Evolutionary conservation across 2,113 vertebrate genomes (phyloP).

Genomic region (Dendrocopos noguchii): DNA sequence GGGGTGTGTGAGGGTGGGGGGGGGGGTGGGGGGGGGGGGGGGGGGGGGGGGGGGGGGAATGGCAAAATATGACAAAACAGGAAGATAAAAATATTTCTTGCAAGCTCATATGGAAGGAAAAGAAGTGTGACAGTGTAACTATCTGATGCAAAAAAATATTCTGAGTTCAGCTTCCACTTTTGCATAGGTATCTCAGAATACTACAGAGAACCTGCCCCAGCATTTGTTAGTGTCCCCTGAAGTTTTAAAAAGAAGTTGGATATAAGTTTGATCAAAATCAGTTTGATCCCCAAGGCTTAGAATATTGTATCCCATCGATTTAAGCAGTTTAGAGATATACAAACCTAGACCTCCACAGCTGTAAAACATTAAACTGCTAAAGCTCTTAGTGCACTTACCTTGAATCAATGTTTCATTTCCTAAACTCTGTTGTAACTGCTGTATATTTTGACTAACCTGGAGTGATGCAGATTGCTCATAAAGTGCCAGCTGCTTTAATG

Average conservation of each 20-base stretch:
- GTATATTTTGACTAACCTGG: not conserved
- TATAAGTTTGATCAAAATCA: too few relatives aligned
- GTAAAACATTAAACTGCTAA: slow-evolving; percentile 27
- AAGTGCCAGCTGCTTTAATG: not conserved
- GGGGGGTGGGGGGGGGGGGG: too few relatives aligned
- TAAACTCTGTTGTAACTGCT: not conserved
- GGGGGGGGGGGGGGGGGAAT: too few relatives aligned
- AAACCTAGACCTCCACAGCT: not conserved
- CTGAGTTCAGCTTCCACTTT: not conserved
- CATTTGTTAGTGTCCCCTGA: not conserved
- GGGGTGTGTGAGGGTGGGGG: too few relatives aligned
- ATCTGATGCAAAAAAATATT: not conserved
- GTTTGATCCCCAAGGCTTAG: slow-evolving; percentile 11
- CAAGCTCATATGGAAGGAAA: not conserved
- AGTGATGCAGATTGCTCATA: not conserved
- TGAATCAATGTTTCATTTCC: slow-evolving; percentile 18
- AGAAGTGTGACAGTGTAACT: not conserved
- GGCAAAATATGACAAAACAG: not conserved
- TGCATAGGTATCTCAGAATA: not conserved
- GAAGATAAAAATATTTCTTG: not conserved
- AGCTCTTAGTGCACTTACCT: not conserved
- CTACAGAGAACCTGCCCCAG: not conserved
- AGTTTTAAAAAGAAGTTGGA: too few relatives aligned
- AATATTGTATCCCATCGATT: not conserved
- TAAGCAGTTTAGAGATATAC: slow-evolving; percentile 26